Evolutionary conservation across 2,113 vertebrate species (phyloP), one percentile per base, ranked within the genome.

Genomic region (Gasterosteus aculeatus): DNA sequence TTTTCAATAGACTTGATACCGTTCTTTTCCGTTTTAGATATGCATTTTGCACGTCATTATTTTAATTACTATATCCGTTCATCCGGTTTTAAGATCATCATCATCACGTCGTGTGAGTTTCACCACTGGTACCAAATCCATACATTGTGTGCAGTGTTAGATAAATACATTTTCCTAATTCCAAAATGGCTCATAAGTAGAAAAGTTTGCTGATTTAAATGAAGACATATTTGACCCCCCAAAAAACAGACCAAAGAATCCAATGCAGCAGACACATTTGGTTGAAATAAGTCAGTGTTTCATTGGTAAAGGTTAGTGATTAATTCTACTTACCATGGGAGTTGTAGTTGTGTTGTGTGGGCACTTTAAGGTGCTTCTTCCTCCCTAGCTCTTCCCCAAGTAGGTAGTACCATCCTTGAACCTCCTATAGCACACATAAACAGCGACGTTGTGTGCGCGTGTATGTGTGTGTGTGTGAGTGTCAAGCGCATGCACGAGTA

Each of bases 361-460:
- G 93, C 78, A 96, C 95, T 92, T 95, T 96, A 85, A 98, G 89
- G 88, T 98, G 97, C 77, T 97, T 98, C 72, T 93, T 96, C 85
- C 87, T 92, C 70, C 97, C 97, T 79, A 96, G 89, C 53, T 95
- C 93, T 86, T 96, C 94, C 8, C 91, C 94, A 0, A 98, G 95
- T 22, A 98, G 93, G 71, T 96, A 96, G 85, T 96, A 98, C 97
- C 97, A 98, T 85, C 96, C 96, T 1, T 87, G 94, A 89, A 95
- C 87, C 68, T 95, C 94, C 96, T 97, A 68, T 42, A 77, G 44
- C 41, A 81, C 47, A 87, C 18, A 82, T 35, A 70, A 19, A 63
- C 5, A 64, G 10, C 49, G 18, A 26, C 5, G 35, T 14, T 33
- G 18, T 49, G 3, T 60, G 6, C 22, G 26, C 15, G 53, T 46